phyloP scores from a whole-genome alignment of 2,797 vertebrate genomes.

The Poliocrania exsul region DNA sequence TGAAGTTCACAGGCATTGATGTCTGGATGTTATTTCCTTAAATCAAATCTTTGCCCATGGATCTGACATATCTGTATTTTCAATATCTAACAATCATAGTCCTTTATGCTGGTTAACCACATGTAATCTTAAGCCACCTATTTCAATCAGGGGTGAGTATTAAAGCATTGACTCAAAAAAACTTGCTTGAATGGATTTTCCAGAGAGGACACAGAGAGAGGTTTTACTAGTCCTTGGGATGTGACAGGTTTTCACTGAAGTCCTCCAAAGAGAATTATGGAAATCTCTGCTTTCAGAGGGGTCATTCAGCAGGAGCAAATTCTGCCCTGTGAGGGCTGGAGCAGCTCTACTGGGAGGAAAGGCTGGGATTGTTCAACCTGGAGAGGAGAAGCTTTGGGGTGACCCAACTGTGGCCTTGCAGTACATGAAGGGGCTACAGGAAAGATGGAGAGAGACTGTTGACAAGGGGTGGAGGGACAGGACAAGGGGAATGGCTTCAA shows the following conservation, averaged over 20 bases:
- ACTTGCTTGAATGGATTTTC: neutral
- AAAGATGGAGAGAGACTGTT: no score
- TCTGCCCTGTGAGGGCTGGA: no score
- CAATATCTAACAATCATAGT: neutral
- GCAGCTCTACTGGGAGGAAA: no score
- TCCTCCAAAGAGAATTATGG: neutral
- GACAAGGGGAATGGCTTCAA: no score
- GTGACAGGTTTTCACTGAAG: neutral
- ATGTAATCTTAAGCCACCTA: neutral
- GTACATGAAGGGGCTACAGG: no score
- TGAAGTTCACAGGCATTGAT: neutral
- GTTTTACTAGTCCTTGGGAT: neutral
- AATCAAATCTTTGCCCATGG: neutral
- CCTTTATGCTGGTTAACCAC: neutral
- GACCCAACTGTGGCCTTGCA: no score
- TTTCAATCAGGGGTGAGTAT: neutral
- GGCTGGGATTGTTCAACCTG: no score
- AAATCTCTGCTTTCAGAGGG: neutral
- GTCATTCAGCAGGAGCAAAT: neutral
- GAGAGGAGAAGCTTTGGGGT: no score
- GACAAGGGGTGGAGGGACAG: no score
- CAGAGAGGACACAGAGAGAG: neutral
- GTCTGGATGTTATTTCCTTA: neutral
- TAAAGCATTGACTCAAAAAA: neutral
- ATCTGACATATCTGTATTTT: neutral